Evolutionary conservation across 1,140 invertebrate species (phyloP), one percentile per base, ranked within the genome.

Genomic region (Solen grandis): DNA sequence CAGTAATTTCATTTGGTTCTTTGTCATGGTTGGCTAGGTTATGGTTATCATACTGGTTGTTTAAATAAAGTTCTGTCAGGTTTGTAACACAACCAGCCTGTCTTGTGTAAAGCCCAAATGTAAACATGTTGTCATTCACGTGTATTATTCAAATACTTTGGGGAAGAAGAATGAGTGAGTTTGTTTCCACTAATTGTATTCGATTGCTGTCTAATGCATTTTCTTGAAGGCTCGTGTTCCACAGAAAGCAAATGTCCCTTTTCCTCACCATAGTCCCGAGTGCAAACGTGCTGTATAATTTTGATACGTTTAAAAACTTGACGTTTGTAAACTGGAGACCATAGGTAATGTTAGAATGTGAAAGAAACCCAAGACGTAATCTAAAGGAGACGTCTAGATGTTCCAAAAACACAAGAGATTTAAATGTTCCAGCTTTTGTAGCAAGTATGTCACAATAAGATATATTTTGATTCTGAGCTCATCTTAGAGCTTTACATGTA

Each of bases 101-200:
- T 10, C 59, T 36, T 0, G 62, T 1, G 38, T 60, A 74, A 14
- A 33, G 38, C n/a, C 54, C 55, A 29, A 74, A 74, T 2, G 70
- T 60, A 50, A 85, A 62, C 16, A 54, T 59, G 22, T 75, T 77
- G 19, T 57, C 59, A 25, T 72, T 65, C 19, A 75, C 63, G 5
- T 50, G 16, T 4, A 73, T 35, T 19, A 22, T 55, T 29, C 38
- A 36, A 5, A 85, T 31, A 25, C 22, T 13, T 8, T 74, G 33
- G 31, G 84, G 84, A 2, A 82, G 68, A 16, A 85, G 19, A 4
- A 54, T 60, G 13, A 74, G 16, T 2, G 57, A 14, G 36, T 74
- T 74, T n/a, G 1, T 38, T 60, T 55, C 66, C 35, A 82, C 36
- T 10, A 29, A 22, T 8, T n/a, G 3, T 2, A 62, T n/a, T 22